Base-by-base conservation (phyloP, 2,888 invertebrate species). In the Clepsis dumicolana region DNA sequence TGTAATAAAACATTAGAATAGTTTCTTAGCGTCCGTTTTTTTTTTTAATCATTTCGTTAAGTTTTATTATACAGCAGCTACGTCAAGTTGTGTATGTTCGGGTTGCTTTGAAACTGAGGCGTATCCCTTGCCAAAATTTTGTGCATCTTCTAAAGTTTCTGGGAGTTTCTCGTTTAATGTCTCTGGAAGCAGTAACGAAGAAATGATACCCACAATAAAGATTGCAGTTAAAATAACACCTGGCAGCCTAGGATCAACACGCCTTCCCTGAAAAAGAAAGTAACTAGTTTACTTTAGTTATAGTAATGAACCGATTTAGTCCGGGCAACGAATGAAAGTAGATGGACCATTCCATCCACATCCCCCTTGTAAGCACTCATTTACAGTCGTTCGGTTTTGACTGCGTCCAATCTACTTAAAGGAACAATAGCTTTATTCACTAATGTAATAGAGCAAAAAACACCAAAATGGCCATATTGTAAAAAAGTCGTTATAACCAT, bases 121-220 rank as follows among this genome's bases (percentile, higher is more conserved):
- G 25, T 68, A 68, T 67, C 87, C 81, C 72, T 82, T 86, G 52
- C 95, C 95, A 84, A 95, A 95, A 25, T 84, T 78, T 74, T 93
- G 88, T 0, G 95, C 95, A 73, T 96, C 96, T 76, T 93, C 92
- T 72, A 96, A 80, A 4, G 95, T 95, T 86, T 96, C 95, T 52
- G 96, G 96, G 67, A 96, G 82, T 77, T 94, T 94, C 66, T 91
- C 90, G 78, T 95, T 94, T 65, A 95, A 84, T 1, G 96, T 96
- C 87, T 96, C 96, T 0, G 96, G 96, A 54, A 96, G 83, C 73
- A 94, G 91, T 27, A 94, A 77, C 0, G 93, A 90, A 0, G 90
- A 86, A 24, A 94, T 60, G 18, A 91, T 83, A 50, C 94, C 95
- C 5, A 93, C 32, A 7, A 94, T 65, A 44, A 91, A 89, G 38